phyloP scores from a whole-genome alignment of 2,888 invertebrate species.

The Drosophila pseudotalamancana region DNA sequence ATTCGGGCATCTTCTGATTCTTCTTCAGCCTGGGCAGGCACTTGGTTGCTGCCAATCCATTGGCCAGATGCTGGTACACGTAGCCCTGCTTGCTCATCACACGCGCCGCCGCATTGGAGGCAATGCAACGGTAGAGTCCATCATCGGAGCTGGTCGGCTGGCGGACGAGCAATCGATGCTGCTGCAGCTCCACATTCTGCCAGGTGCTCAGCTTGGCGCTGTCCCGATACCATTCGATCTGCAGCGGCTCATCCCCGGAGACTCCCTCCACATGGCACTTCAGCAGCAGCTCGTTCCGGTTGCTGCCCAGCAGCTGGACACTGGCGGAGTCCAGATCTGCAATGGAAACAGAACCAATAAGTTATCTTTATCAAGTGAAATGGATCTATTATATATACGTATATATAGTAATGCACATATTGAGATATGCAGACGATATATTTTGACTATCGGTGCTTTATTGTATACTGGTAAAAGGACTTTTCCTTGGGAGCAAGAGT shows the following conservation, averaged over 20 bases:
- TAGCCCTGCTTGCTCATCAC: slow-evolving; percentile 82
- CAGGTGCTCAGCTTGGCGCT: slow-evolving; percentile 86
- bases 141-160: slow-evolving; percentile 85
- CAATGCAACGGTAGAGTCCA: slow-evolving; percentile 90
- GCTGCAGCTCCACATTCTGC: slow-evolving; percentile 86
- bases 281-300: slow-evolving; percentile 80
- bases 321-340: slow-evolving; percentile 81
- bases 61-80: slow-evolving; percentile 49
- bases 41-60: slow-evolving; percentile 47
- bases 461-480: too few relatives aligned
- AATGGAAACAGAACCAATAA: slow-evolving; percentile 27
- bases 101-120: slow-evolving; percentile 88
- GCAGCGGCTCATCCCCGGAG: slow-evolving; percentile 76
- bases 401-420: too few relatives aligned
- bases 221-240: slow-evolving; percentile 85
- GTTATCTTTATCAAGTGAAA: too few relatives aligned
- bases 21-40: slow-evolving; percentile 81
- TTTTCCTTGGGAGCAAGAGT: too few relatives aligned
- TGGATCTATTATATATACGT: too few relatives aligned
- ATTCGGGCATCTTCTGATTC: slow-evolving; percentile 72
- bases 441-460: too few relatives aligned
- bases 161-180: slow-evolving; percentile 80
- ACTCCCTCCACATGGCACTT: slow-evolving; percentile 83
- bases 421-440: too few relatives aligned
- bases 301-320: slow-evolving; percentile 80